Evolutionary conservation across 2,888 invertebrate species (phyloP), one percentile per base, ranked within the genome.

Genomic region (Liopterus haemorrhoidalis): DNA sequence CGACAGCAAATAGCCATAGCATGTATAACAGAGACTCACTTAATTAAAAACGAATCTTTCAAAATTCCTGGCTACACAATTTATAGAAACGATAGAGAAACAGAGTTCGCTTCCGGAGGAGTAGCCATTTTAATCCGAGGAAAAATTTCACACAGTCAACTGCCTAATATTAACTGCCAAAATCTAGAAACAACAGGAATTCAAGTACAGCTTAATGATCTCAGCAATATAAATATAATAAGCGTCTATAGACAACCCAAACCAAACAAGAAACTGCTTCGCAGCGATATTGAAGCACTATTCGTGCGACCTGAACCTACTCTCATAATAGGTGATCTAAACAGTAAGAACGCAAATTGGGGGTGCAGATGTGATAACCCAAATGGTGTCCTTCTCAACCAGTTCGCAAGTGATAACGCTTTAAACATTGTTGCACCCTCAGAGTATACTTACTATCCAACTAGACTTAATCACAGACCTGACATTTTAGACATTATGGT

Each of bases 241-340:
- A n/a, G n/a, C n/a, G n/a, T n/a, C n/a, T n/a, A n/a, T n/a, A n/a
- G n/a, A n/a, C n/a, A n/a, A n/a, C n/a, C n/a, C 12, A 9, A 12
- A 30, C 30, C 30, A 30, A 30, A 11, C 11, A 9, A 9, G 12
- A 30, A 11, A 11, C 6, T 30, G 12, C 11, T 30, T 9, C 8
- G 12, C 5, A 30, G 12, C 8, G 30, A 30, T 11, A 9, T 30
- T 6, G n/a, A 9, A 9, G 6, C 11, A 30, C 8, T 30, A 6
- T 30, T 30, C 30, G 12, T 6, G 5, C 8, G n/a, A 30, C 6
- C 8, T 14, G n/a, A 19, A 16, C 32, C 21, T 15, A 33, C 28
- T 16, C n/a, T 47, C 42, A 18, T 43, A 16, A n/a, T 49, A 36
- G 43, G 43, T 18, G 43, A 49, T 32, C 18, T 49, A 35, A 47